Conservation (phyloP, 2,797 vertebrate species). For the Macropodus opercularis region DNA sequence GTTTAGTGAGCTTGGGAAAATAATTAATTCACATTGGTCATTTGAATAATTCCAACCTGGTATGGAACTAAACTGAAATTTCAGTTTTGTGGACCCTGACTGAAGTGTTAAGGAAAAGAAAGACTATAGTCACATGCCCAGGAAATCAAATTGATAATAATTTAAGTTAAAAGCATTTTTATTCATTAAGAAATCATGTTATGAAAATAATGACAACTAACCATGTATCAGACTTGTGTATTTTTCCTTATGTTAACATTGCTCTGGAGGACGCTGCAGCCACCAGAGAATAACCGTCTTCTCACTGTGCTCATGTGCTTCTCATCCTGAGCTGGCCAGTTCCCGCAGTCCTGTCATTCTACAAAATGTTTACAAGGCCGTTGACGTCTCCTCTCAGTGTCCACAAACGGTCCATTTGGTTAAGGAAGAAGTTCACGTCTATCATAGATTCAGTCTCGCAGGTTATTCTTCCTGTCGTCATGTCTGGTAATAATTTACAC, state of each 20-base stretch:
- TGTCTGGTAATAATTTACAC: slow-evolving; percentile 85
- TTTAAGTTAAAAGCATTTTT: slow-evolving; percentile 77
- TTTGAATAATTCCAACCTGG: too few species aligned
- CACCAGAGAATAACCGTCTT: slow-evolving; percentile 40
- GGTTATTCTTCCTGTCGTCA: slow-evolving; percentile 42
- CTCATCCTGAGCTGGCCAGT: slow-evolving; percentile 72
- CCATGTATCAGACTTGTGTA: slow-evolving; percentile 70
- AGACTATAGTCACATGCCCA: neutral
- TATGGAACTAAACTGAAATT: neutral
- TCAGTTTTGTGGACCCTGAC: neutral
- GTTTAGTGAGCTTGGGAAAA: too few species aligned
- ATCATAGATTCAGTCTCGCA: slow-evolving; percentile 63
- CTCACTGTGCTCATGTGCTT: slow-evolving; percentile 75
- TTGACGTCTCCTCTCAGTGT: slow-evolving; percentile 30
- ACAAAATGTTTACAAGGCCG: slow-evolving; percentile 76
- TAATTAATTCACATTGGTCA: too few species aligned
- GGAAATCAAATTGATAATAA: neutral
- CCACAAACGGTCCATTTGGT: slow-evolving; percentile 56
- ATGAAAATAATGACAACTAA: slow-evolving; percentile 83
- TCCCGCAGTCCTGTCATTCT: slow-evolving; percentile 57
- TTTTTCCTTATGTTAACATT: slow-evolving; percentile 60
- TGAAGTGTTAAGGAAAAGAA: neutral
- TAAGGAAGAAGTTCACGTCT: slow-evolving; percentile 57
- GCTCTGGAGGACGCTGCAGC: slow-evolving; percentile 42
- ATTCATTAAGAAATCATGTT: slow-evolving; percentile 82